These are phyloP conservation scores for Aleiodes alternator DNA, from an alignment of 2,888 invertebrate species.

Conservation along the genomic window DNA sequence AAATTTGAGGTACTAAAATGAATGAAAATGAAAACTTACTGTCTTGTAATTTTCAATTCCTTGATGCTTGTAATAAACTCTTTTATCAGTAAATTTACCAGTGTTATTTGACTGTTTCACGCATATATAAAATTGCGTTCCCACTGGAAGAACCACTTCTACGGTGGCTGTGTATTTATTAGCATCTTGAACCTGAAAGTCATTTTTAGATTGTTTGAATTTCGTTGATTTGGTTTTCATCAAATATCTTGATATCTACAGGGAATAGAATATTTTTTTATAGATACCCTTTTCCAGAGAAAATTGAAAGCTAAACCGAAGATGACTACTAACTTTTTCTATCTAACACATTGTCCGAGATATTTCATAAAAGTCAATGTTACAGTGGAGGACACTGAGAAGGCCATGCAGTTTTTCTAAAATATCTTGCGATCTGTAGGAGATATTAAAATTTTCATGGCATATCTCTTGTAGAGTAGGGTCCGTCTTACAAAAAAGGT, in stretches of 20 bases:
- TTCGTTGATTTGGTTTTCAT: neutral
- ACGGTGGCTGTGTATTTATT: constrained; percentile 64
- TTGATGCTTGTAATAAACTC: constrained; percentile 79
- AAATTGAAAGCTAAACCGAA: too few species aligned
- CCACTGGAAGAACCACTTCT: constrained; percentile 65
- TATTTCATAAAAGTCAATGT: too few species aligned
- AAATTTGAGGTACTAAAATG: too few species aligned
- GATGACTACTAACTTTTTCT: too few species aligned
- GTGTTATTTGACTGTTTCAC: constrained; percentile 67
- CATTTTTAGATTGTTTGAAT: neutral
- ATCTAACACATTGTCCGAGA: too few species aligned
- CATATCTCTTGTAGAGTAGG: too few species aligned
- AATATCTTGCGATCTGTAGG: too few species aligned
- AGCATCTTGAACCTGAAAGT: constrained; percentile 63
- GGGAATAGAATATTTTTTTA: too few species aligned
- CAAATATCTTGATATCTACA: neutral
- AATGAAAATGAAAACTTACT: constrained; percentile 56
- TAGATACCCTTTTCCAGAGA: too few species aligned
- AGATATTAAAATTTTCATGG: too few species aligned
- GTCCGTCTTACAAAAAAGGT: neutral
- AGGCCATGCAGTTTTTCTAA: too few species aligned
- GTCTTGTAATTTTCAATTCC: constrained; percentile 79
- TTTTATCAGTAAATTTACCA: constrained; percentile 36
- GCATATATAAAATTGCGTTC: constrained; percentile 74
- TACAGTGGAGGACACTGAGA: neutral